Base-by-base conservation (phyloP, 2,888 invertebrate genomes). In the Linnaemya vulpina region DNA sequence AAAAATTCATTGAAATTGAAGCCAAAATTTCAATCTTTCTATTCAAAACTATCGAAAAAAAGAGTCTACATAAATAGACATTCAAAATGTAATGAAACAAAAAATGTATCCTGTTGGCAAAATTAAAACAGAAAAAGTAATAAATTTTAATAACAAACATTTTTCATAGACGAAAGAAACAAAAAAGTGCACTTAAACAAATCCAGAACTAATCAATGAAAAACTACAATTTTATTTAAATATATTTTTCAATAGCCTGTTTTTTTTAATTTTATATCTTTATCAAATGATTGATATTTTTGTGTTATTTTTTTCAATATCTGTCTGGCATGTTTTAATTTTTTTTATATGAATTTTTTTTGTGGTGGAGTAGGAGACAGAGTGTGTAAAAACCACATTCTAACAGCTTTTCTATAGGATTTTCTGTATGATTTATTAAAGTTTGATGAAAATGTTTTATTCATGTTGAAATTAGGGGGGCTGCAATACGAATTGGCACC, bases 361-460 rank as follows among this genome's bases (percentile, higher is more conserved):
- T 53, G 13, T 51, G 38, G 20, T n/a, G 17, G 8, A 35, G 13
- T 22, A 15, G 38, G 20, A 17, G n/a, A 0, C 22, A n/a, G 20
- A 30, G 43, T 9, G 40, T 11, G 7, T 46, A 68, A 62, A 78
- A 68, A 79, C 58, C 76, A 70, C 71, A 76, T 49, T 55, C 63
- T 82, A 82, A 76, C 71, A 71, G 53, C 63, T 76, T 76, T 76
- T 71, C 25, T 70, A 67, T 70, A 62, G 68, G 43, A 20, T 63
- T 63, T 79, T 63, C 74, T 65, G n/a, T n/a, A 74, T 75, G 79
- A 79, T 79, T 83, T 79, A 81, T 84, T 81, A 76, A 84, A 84
- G 30, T 67, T 76, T 75, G 38, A 55, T 63, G 43, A n/a, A 10
- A 38, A 22, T 65, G 55, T 70, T 68, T 71, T 67, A 71, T 65